Conservation (phyloP, 1,140 invertebrate genomes). For the Argopecten irradians region DNA sequence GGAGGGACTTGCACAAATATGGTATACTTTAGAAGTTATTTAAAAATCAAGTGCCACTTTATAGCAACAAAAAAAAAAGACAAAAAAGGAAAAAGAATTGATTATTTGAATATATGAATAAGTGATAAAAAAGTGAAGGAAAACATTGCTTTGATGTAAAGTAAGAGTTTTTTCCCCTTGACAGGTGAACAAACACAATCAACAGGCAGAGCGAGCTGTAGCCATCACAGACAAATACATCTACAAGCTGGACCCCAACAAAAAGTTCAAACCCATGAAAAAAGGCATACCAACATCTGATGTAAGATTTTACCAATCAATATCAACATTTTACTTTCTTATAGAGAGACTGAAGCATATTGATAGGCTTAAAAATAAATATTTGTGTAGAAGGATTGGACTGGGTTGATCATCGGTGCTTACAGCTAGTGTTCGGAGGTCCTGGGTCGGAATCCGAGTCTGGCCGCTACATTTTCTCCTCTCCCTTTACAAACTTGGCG, state of each 20-base stretch:
- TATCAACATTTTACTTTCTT: background rate
- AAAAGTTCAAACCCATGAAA: slow-evolving; percentile 90
- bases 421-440: too few relatives aligned
- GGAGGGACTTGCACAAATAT: too few relatives aligned
- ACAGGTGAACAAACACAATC: slow-evolving; percentile 86
- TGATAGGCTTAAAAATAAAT: background rate
- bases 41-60: too few relatives aligned
- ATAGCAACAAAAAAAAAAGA: too few relatives aligned
- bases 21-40: too few relatives aligned
- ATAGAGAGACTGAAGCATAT: background rate
- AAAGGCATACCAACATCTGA: slow-evolving; percentile 88
- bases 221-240: slow-evolving; percentile 91
- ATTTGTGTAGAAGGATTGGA: background rate
- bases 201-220: slow-evolving; percentile 91
- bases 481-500: too few relatives aligned
- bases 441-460: too few relatives aligned
- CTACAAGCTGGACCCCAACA: slow-evolving; percentile 90
- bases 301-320: slow-evolving; percentile 79
- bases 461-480: too few relatives aligned
- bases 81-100: background rate
- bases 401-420: too few relatives aligned
- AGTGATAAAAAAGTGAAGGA: background rate
- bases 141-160: background rate
- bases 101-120: background rate
- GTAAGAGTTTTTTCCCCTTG: slow-evolving; percentile 43